These are phyloP conservation scores for Bellardia bayeri DNA, from an alignment of 2,888 invertebrate genomes.

Conservation along the genomic window DNA sequence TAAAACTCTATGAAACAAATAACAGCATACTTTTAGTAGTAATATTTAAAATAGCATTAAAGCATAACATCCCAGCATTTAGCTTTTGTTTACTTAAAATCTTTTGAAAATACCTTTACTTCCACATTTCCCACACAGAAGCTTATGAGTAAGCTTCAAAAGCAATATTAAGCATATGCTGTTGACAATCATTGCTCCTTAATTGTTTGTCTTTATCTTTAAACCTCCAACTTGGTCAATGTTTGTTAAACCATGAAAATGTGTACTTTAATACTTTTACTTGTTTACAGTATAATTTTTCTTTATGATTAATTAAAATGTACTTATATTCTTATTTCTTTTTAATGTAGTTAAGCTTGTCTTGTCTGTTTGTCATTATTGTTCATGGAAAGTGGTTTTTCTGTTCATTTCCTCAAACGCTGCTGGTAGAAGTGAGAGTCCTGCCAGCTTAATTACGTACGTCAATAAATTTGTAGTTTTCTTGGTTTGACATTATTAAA, in stretches of 20 bases:
- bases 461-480: neutral
- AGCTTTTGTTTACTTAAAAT: neutral
- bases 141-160: neutral
- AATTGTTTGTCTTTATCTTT: conserved; percentile 20
- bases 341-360: no score
- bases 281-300: neutral
- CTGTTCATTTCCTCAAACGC: neutral
- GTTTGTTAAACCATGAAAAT: neutral
- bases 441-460: neutral
- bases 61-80: neutral
- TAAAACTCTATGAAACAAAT: neutral
- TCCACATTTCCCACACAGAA: neutral
- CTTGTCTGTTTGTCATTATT: neutral
- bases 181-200: neutral
- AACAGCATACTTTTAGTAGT: neutral
- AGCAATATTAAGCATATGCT: conserved; percentile 31
- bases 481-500: neutral
- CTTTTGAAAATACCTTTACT: neutral
- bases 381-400: neutral
- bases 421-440: neutral
- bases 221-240: neutral
- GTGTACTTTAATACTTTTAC: neutral
- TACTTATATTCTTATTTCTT: conserved; percentile 1
- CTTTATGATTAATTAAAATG: conserved; percentile 6
- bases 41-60: neutral